Percentiles rank a stretch among this genome's conserved stretches.
Evolutionary conservation across 1,140 invertebrate genomes (phyloP).

Genomic region (Musca domestica): DNA sequence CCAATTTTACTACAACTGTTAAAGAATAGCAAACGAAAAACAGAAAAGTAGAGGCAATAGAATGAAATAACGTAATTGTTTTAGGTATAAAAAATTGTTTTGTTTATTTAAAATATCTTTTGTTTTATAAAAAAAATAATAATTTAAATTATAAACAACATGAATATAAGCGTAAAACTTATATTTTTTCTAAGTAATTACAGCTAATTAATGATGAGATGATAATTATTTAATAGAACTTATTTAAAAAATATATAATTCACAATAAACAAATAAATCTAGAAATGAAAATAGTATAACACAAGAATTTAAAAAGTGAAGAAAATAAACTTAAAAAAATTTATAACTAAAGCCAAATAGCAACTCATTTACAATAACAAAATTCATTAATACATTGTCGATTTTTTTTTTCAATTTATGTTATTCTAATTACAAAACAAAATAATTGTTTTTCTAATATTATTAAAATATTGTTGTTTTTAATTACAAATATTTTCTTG

Average conservation of each 20-base stretch:
- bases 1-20: conserved; percentile 1
- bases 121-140: conserved; percentile 8
- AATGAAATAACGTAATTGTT: background rate
- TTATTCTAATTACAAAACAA: conserved; percentile 15
- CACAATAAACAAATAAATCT: background rate
- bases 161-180: background rate
- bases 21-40: no score
- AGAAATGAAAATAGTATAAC: background rate
- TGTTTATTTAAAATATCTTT: no score
- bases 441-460: conserved; percentile 2
- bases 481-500: background rate
- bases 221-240: background rate
- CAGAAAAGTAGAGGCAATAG: background rate
- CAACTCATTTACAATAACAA: conserved; percentile 19
- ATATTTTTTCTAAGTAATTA: background rate
- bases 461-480: conserved; percentile 15
- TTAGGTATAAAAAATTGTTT: background rate
- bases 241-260: no score
- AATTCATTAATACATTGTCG: conserved; percentile 16
- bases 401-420: conserved; percentile 2
- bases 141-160: conserved; percentile 21
- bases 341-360: background rate
- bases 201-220: conserved; percentile 4
- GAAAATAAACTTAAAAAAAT: background rate
- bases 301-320: background rate